Evolutionary conservation across 1,140 invertebrate species (phyloP).

Genomic region (Tetragonula clypearis): DNA sequence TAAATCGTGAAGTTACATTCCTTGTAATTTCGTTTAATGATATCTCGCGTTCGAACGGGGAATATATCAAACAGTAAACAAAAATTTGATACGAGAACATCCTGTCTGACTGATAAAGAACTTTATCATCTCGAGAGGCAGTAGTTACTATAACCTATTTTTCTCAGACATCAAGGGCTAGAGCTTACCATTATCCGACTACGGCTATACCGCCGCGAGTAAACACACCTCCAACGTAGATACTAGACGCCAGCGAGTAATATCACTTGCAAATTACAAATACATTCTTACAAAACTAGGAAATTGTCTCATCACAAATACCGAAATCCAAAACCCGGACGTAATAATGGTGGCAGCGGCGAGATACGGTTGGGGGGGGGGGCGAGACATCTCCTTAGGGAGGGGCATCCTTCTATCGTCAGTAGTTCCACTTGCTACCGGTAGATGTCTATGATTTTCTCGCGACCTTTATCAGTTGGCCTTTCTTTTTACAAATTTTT

Average conservation of each 20-base stretch:
- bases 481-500: background rate
- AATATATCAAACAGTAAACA: background rate
- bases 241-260: background rate
- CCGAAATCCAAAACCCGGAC: background rate
- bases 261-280: conserved; percentile 3
- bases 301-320: conserved; percentile 1
- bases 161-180: background rate
- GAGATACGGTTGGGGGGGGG: background rate
- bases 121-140: background rate
- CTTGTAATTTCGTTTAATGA: background rate
- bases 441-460: background rate
- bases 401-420: background rate
- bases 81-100: background rate
- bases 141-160: conserved; percentile 40
- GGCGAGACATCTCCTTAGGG: background rate
- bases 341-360: background rate
- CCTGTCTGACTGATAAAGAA: conserved; percentile 6
- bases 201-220: background rate
- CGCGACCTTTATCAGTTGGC: background rate
- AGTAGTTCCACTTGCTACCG: background rate
- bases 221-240: background rate
- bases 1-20: background rate
- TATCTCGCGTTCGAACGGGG: background rate
- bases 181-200: conserved; percentile 49
- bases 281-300: conserved; percentile 1